phyloP scores from a whole-genome alignment of 2,113 vertebrate species.

The Monarcha castaneiventris region DNA sequence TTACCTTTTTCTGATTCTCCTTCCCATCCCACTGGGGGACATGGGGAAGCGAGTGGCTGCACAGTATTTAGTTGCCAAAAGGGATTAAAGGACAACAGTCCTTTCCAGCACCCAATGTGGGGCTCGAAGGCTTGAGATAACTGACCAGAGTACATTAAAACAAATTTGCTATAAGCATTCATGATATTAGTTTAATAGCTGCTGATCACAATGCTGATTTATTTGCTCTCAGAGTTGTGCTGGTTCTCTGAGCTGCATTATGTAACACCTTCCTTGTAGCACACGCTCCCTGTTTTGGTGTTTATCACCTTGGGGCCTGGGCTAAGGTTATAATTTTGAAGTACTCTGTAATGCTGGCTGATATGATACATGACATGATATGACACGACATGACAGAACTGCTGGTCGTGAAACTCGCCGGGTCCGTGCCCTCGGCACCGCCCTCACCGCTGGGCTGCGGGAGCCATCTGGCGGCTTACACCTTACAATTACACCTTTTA shows the following conservation, averaged over 20 bases:
- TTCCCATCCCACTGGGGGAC: neutral
- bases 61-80: neutral
- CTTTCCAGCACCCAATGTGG: neutral
- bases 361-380: accelerated
- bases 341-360: neutral
- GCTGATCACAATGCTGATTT: neutral
- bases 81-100: neutral
- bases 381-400: accelerated
- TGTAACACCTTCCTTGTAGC: neutral
- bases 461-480: neutral
- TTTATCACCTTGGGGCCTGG: neutral
- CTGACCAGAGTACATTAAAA: neutral
- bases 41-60: neutral
- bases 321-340: neutral
- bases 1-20: neutral
- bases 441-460: neutral
- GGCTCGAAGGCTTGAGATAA: neutral
- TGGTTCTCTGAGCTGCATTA: neutral
- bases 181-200: neutral
- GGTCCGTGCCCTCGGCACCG: accelerated
- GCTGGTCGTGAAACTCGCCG: accelerated
- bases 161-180: neutral
- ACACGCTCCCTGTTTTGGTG: neutral
- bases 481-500: accelerated
- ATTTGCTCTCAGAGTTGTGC: neutral